Conservation (phyloP, 2,113 vertebrate species). For the Solea solea region DNA sequence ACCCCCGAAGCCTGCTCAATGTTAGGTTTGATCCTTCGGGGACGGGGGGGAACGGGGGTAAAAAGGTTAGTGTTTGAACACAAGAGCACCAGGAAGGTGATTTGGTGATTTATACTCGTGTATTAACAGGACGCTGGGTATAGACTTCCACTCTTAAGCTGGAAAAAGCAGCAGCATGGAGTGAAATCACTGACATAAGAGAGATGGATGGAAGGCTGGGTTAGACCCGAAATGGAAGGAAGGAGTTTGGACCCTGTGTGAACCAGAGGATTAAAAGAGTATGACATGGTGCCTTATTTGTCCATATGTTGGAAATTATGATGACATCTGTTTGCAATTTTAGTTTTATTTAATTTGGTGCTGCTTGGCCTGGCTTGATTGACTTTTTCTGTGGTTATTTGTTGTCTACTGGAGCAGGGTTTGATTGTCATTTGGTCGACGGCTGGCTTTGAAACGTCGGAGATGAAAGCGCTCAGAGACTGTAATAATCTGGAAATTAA, state of each 20-base stretch:
- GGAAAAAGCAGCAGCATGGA: slow-evolving; percentile 54
- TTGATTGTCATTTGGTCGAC: slow-evolving; percentile 76
- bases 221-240: slow-evolving; percentile 21
- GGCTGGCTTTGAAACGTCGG: slow-evolving; percentile 73
- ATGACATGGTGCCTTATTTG: slow-evolving; percentile 71
- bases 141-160: slow-evolving; percentile 46
- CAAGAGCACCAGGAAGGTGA: slow-evolving; percentile 26
- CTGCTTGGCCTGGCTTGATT: slow-evolving; percentile 68
- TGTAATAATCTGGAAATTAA: slow-evolving; percentile 71
- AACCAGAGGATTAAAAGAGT: slow-evolving; percentile 64
- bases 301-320: slow-evolving; percentile 75
- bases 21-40: slow-evolving; percentile 34
- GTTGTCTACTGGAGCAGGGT: slow-evolving; percentile 73
- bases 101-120: slow-evolving; percentile 62
- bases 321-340: slow-evolving; percentile 79
- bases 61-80: slow-evolving; percentile 50
- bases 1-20: slow-evolving; percentile 8
- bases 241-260: slow-evolving; percentile 57
- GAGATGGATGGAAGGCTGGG: slow-evolving; percentile 31
- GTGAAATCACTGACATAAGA: slow-evolving; percentile 57
- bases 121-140: slow-evolving; percentile 39
- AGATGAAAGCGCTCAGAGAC: slow-evolving; percentile 79
- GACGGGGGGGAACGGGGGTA: slow-evolving; percentile 43
- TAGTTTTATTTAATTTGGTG: slow-evolving; percentile 78
- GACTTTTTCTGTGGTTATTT: slow-evolving; percentile 76